These are phyloP conservation scores for Marmota monax DNA, from an alignment of 2,113 vertebrate species.

Conservation along the genomic window DNA sequence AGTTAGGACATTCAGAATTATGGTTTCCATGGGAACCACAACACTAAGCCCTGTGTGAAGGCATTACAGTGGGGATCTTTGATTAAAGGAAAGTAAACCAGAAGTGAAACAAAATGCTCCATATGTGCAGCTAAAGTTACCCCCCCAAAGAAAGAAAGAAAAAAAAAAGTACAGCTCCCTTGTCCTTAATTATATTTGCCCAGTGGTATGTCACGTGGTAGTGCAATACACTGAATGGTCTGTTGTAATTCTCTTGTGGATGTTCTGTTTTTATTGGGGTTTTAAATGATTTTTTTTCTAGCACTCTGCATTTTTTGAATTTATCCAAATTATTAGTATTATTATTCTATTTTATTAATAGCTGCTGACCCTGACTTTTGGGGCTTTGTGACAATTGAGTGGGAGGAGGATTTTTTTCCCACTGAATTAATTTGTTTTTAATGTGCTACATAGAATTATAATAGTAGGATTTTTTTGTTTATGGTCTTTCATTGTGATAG, in stretches of 20 bases:
- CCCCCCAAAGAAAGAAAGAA: slow-evolving; percentile 32
- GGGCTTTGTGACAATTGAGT: not conserved
- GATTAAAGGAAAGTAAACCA: slow-evolving; percentile 84
- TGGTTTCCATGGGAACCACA: slow-evolving; percentile 81
- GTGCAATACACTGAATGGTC: slow-evolving; percentile 52
- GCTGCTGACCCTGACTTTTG: not conserved
- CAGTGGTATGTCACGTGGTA: slow-evolving; percentile 72
- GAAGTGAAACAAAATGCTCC: slow-evolving; percentile 84
- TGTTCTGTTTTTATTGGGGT: slow-evolving; percentile 57
- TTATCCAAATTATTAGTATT: not conserved
- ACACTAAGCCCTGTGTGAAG: slow-evolving; percentile 83
- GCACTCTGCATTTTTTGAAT: slow-evolving; percentile 36
- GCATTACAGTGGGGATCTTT: slow-evolving; percentile 85
- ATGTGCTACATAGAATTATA: not conserved
- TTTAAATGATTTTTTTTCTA: slow-evolving; percentile 65
- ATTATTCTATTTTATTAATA: not conserved
- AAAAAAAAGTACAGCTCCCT: slow-evolving; percentile 63
- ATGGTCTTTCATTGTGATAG: not conserved
- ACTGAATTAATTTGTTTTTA: not conserved
- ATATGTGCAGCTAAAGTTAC: slow-evolving; percentile 83
- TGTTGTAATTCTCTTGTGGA: slow-evolving; percentile 72
- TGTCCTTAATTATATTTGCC: slow-evolving; percentile 79
- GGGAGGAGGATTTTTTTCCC: not conserved
- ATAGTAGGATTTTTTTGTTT: not conserved
- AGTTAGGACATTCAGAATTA: slow-evolving; percentile 86